phyloP scores from a whole-genome alignment of 2,113 vertebrate genomes.

The Meles meles region DNA sequence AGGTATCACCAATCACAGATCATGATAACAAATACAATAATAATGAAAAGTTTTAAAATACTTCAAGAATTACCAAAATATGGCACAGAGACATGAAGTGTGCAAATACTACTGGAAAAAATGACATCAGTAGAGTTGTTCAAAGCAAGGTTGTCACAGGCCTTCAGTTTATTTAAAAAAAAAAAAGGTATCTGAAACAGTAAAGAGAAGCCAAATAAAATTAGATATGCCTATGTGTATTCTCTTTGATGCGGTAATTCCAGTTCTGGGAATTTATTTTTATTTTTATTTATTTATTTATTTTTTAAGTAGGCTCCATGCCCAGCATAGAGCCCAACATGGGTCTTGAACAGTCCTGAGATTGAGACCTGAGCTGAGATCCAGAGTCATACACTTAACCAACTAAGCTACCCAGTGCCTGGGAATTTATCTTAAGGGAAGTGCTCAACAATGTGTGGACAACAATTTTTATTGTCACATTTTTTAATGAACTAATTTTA shows the following conservation, averaged over 20 bases:
- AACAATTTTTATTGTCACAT: conserved; percentile 11
- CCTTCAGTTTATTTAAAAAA: background rate
- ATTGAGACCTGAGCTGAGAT: too few relatives aligned
- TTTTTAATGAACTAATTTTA: background rate
- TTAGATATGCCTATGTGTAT: background rate
- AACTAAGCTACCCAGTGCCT: background rate
- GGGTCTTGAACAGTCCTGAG: too few relatives aligned
- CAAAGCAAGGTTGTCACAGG: background rate
- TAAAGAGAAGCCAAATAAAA: background rate
- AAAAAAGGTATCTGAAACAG: background rate
- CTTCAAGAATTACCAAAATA: background rate
- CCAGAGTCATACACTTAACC: too few relatives aligned
- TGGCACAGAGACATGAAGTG: background rate
- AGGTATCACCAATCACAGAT: background rate
- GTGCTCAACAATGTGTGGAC: background rate
- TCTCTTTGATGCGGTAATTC: background rate
- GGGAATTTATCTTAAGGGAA: background rate
- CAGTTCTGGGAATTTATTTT: background rate
- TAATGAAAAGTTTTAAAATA: background rate
- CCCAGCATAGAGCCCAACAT: too few relatives aligned
- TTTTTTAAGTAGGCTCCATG: too few relatives aligned
- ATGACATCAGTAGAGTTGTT: background rate
- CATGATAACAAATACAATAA: background rate
- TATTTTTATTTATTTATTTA: background rate
- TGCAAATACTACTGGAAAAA: background rate